Conservation (phyloP, 2,797 vertebrate species). For the Acomys russatus region DNA sequence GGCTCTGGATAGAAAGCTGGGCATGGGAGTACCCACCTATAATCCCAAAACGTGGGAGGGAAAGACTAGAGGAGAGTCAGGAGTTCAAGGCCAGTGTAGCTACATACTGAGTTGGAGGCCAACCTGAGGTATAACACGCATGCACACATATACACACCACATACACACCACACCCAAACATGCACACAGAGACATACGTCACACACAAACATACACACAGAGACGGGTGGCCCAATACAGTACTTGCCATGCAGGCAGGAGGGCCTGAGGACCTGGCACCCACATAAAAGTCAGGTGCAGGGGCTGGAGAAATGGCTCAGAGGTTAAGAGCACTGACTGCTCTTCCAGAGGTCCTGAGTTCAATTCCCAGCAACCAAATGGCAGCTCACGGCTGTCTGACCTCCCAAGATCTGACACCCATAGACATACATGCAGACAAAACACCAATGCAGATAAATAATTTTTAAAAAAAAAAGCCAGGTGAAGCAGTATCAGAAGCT, state of each 20-base stretch:
- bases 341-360: too few relatives aligned
- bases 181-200: too few relatives aligned
- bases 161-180: too few relatives aligned
- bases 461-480: too few relatives aligned
- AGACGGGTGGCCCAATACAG: background rate
- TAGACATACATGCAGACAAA: too few relatives aligned
- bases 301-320: too few relatives aligned
- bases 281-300: background rate
- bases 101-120: background rate
- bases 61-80: background rate
- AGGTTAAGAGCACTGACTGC: too few relatives aligned
- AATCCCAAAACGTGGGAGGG: background rate
- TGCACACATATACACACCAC: too few relatives aligned
- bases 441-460: too few relatives aligned
- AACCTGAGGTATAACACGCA: background rate
- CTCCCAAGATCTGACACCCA: too few relatives aligned
- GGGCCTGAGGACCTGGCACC: background rate
- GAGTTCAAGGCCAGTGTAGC: background rate
- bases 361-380: too few relatives aligned
- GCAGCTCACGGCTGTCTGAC: too few relatives aligned
- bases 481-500: background rate
- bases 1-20: background rate
- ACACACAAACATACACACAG: background rate
- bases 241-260: background rate
- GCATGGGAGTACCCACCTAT: background rate